Base-by-base conservation (phyloP, 2,797 vertebrate genomes). In the Cyprinodon diabolis region DNA sequence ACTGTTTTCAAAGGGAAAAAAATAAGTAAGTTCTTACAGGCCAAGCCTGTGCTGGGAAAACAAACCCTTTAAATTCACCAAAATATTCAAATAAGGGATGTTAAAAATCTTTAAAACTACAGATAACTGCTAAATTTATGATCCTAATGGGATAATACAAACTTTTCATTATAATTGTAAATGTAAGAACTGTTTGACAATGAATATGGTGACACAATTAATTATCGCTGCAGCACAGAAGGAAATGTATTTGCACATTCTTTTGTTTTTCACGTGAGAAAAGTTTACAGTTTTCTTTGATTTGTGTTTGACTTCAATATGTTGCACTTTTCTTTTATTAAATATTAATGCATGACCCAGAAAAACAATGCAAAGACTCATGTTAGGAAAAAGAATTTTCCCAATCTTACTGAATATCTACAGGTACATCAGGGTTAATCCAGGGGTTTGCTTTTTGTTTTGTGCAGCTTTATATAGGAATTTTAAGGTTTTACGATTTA, bases 311-410 rank as follows among this genome's bases (percentile, higher is more conserved):
- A 49, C 70, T 68, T 77, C 40, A 69, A 55, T 60, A 63, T 58
- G 49, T 17, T 76, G 56, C 73, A 85, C 76, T 84, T 77, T n/a
- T 49, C 69, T 70, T 62, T 69, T 66, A 79, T 80, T 48, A 80
- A 80, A 77, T 74, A 81, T 71, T 71, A 68, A 83, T 74, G 60
- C 21, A 60, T 17, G 66, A 67, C 57, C 7, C 40, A 21, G 30
- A 49, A 72, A 78, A 47, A 21, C 54, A 57, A 71, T 6, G 15
- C 51, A 71, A 60, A 57, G 58, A 45, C 48, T 30, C 25, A 70
- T 25, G 4, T 23, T 73, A 47, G 74, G 47, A 48, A 48, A 9
- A 48, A 1, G 47, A 14, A 48, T 14, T 48, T 14, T 23, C 9
- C 54, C n/a, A n/a, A 55, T 55, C 12, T 66, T 21, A n/a, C n/a